Conservation (phyloP, 2,888 invertebrate species). For the Cremastobaeus sp. region DNA sequence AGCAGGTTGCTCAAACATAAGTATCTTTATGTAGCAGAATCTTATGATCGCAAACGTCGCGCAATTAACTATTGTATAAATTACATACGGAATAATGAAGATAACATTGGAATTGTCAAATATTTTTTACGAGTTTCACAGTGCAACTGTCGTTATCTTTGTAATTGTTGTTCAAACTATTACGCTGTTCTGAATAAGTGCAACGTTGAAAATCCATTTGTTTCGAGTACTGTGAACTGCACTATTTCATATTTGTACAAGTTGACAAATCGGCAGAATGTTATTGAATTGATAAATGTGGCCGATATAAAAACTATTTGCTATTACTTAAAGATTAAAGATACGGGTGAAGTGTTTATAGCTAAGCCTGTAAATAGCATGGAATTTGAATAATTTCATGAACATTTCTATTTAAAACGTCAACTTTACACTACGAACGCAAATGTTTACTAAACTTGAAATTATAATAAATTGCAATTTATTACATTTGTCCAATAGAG, state of each 20-base stretch:
- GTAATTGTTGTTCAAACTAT: conserved; percentile 23
- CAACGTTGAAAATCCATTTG: neutral
- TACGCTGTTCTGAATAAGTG: conserved; percentile 14
- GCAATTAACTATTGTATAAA: neutral
- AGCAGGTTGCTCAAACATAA: neutral
- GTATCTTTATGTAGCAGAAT: conserved; percentile 4
- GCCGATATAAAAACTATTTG: neutral
- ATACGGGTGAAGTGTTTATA: neutral
- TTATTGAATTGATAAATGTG: conserved; percentile 1
- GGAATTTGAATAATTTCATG: conserved; percentile 23
- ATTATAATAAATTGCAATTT: no score
- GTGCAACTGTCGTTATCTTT: conserved; percentile 11
- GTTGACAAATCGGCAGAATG: neutral
- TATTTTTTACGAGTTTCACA: conserved; percentile 3
- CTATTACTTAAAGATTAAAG: conserved; percentile 6
- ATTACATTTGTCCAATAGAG: no score
- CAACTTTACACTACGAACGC: no score
- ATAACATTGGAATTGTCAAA: neutral
- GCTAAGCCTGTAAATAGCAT: conserved; percentile 12
- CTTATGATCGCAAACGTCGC: neutral
- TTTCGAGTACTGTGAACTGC: neutral
- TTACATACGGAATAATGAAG: neutral
- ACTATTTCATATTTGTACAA: conserved; percentile 7
- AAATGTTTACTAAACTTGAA: no score
- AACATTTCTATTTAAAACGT: no score